Base-by-base conservation (phyloP, 2,113 vertebrate genomes). In the Chloebia gouldiae region DNA sequence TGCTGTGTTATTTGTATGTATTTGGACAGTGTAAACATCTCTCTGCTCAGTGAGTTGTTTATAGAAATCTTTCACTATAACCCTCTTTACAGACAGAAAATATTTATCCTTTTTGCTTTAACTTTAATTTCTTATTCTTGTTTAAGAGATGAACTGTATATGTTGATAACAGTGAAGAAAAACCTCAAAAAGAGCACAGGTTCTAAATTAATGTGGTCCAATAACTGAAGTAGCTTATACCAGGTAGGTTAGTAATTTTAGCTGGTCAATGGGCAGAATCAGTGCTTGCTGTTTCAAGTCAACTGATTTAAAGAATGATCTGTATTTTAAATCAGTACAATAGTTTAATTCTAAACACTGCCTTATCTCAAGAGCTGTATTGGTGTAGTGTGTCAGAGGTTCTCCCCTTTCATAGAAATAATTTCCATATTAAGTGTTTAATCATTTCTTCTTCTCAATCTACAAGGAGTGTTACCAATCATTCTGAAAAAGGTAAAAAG, bases 101-200 rank as follows among this genome's bases (percentile, higher is more conserved):
- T 88, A 85, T 33, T 90, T 50, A 80, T 96, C 17, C 65, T 88
- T 95, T 77, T 71, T 78, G 61, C 23, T 86, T 93, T 92, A 17
- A 28, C 31, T 30, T 91, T 94, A 51, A 35, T 81, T 90, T 91
- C 75, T 87, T 49, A 61, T 59, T 90, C 33, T 47, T 30, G 5
- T 71, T 1, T 81, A 81, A 90, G 65, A 60, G 44, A 84, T 72
- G 35, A 76, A 59, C 30, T 91, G 6, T 44, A 21, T 70, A 15
- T 75, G 72, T 79, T 88, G 76, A 68, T 70, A 88, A 86, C 42
- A n/a, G 24, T 79, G 42, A 80, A 66, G 92, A 87, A 86, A 92
- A 23, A 12, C 5, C 11, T 65, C 3, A 21, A 51, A 49, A 93
- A 85, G 79, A 68, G 11, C 0, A 2, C 53, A 86, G 53, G 24